Conservation (phyloP, 1,140 invertebrate species). For the Chymomyza costata region DNA sequence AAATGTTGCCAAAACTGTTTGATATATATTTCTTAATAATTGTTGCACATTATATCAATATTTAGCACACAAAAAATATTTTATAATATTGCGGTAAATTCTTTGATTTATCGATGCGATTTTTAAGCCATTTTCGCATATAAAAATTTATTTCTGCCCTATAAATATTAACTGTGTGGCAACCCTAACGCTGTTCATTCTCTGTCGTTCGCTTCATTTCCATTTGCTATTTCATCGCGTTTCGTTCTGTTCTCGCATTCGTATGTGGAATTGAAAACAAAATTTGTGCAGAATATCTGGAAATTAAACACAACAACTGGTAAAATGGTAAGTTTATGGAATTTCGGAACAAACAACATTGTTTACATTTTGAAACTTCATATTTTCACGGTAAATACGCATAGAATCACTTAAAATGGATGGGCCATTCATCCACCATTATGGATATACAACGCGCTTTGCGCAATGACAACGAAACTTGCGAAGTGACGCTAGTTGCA, state of each 20-base stretch:
- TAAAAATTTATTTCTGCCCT: too few species aligned
- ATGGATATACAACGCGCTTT: slow-evolving; percentile 65
- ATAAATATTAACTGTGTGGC: too few species aligned
- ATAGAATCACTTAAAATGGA: slow-evolving; percentile 73
- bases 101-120: too few species aligned
- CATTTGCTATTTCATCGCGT: too few species aligned
- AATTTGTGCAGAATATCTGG: slow-evolving; percentile 20
- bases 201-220: not conserved
- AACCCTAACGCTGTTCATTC: not conserved
- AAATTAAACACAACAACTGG: slow-evolving; percentile 7
- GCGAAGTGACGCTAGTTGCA: slow-evolving; percentile 62
- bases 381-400: not conserved
- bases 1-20: too few species aligned
- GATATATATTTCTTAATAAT: too few species aligned
- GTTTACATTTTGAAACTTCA: not conserved
- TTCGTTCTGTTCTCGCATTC: slow-evolving; percentile 20
- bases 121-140: too few species aligned
- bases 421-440: slow-evolving; percentile 71
- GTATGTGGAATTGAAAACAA: slow-evolving; percentile 32
- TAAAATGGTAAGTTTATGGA: slow-evolving; percentile 25
- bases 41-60: too few species aligned
- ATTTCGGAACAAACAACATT: slow-evolving; percentile 23
- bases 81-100: too few species aligned
- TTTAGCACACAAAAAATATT: too few species aligned
- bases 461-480: slow-evolving; percentile 50